phyloP scores from a whole-genome alignment of 2,888 invertebrate genomes.

The Erebia palarica region DNA sequence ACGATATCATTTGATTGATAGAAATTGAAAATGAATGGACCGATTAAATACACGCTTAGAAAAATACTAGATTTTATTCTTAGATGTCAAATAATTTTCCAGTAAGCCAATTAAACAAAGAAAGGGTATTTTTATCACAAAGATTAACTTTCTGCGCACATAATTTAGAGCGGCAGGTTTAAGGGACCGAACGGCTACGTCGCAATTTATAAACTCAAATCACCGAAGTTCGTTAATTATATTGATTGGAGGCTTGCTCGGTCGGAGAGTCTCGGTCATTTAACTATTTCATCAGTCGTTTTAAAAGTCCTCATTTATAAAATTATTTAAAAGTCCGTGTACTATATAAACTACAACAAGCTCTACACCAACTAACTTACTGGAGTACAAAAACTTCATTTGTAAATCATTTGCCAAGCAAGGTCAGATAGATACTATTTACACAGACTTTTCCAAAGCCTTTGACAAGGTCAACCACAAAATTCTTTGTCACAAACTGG shows the following conservation, averaged over 20 bases:
- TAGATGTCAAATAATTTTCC: background rate
- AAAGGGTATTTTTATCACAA: constrained; percentile 64
- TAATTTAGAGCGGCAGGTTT: constrained; percentile 79
- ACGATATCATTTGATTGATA: too few relatives aligned
- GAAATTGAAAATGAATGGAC: too few relatives aligned
- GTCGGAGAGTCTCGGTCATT: constrained; percentile 62
- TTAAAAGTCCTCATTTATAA: too few relatives aligned
- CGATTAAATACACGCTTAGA: background rate
- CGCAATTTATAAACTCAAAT: constrained; percentile 78
- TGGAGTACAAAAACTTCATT: too few relatives aligned
- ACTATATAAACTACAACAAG: too few relatives aligned
- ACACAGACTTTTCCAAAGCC: too few relatives aligned
- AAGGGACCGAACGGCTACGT: constrained; percentile 58
- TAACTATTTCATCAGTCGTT: background rate
- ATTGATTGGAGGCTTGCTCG: constrained; percentile 69
- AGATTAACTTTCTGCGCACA: constrained; percentile 78
- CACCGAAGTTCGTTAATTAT: constrained; percentile 81
- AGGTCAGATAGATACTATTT: too few relatives aligned
- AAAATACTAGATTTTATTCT: background rate
- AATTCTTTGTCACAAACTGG: too few relatives aligned
- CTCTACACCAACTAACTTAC: too few relatives aligned
- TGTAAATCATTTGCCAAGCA: too few relatives aligned
- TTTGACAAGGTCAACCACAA: too few relatives aligned
- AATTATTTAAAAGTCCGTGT: too few relatives aligned
- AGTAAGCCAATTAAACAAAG: constrained; percentile 42